Evolutionary conservation across 2,797 vertebrate genomes (phyloP), one percentile per base, ranked within the genome.

Genomic region (Lophotriccus pileatus): DNA sequence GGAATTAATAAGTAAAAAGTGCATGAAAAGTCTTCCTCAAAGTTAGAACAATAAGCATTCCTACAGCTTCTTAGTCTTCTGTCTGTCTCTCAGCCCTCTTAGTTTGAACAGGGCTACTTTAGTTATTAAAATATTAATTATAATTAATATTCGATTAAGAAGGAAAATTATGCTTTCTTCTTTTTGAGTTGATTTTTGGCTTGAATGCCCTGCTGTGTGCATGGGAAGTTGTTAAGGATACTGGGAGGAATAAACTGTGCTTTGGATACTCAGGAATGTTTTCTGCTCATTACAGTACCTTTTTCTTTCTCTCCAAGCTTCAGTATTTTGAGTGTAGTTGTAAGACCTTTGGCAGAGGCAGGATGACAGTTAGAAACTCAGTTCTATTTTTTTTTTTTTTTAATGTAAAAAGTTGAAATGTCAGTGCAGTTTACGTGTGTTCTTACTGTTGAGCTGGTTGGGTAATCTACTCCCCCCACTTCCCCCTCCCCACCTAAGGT

Each of bases 1-100:
- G 66, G 84, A 95, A 89, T 96, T 95, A 94, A 59, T 90, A 95
- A 90, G 43, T 81, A 91, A 93, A 89, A 93, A 94, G 90, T 90
- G 36, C 59, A 59, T 1, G 44, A 76, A 86, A 88, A 76, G 44
- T 91, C 94, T 86, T 87, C 84, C 85, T 81, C 37, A 73, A 79
- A 82, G 70, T 84, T 93, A 67, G 32, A 74, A 78, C 66, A 83
- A 74, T 69, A 86, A 91, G 47, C 41, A 44, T 92, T 94, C 84
- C 70, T 88, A 70, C 44, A 86, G 74, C 37, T 94, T 58, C 81
- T 89, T 62, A 55, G 53, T 55, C 41, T 91, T 77, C 69, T 96
- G 44, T 81, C 52, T 92, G 28, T 39, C 55, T 83, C n/a, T 87
- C 67, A 79, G 55, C 25, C 46, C 44, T 79, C 70, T 67, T 89